phyloP scores from a whole-genome alignment of 2,113 vertebrate species.

The Gallinago undulata region DNA sequence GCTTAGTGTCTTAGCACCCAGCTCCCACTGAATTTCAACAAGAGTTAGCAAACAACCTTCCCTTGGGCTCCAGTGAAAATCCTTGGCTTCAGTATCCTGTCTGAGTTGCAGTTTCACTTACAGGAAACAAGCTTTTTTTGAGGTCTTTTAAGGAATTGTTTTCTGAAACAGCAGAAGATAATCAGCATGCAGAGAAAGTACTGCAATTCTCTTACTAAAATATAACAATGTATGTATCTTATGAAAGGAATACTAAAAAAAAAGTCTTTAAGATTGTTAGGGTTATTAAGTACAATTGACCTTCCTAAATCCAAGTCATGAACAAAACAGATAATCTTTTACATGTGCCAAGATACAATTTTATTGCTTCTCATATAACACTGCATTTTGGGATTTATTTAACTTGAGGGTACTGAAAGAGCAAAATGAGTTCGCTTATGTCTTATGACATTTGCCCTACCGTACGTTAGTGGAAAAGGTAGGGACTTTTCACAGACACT shows the following conservation, averaged over 20 bases:
- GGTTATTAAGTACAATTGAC: background rate
- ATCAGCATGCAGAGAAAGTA: background rate
- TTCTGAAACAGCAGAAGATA: background rate
- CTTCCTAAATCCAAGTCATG: background rate
- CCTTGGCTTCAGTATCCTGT: background rate
- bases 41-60: conserved; percentile 51
- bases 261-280: background rate
- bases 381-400: conserved; percentile 22
- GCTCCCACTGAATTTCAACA: conserved; percentile 40
- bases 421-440: background rate
- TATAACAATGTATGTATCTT: background rate
- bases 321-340: background rate
- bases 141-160: conserved; percentile 27
- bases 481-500: background rate
- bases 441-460: conserved; percentile 15
- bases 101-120: background rate
- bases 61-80: conserved; percentile 44
- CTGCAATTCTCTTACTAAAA: background rate
- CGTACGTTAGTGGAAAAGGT: background rate
- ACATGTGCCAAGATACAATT: conserved; percentile 1
- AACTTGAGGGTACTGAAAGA: conserved; percentile 1
- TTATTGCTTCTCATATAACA: conserved; percentile 50
- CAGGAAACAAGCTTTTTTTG: background rate
- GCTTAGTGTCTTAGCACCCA: conserved; percentile 40
- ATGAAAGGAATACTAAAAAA: background rate